phyloP scores from a whole-genome alignment of 2,797 vertebrate genomes.

The Centroberyx gerrardi region DNA sequence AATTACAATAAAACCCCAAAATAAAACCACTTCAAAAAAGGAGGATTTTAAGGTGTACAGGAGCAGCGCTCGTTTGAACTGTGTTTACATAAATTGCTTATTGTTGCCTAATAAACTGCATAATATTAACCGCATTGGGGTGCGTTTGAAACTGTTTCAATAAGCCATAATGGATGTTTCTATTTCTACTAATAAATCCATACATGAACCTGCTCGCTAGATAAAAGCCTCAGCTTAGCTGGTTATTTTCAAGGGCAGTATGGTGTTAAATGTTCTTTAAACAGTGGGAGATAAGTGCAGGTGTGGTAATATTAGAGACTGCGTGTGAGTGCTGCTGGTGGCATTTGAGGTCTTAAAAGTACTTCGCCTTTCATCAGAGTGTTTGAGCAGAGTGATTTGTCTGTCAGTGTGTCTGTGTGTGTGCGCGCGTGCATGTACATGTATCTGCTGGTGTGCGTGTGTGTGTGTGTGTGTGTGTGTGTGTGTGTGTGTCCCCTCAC shows the following conservation, averaged over 20 bases:
- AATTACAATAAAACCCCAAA: constrained; percentile 81
- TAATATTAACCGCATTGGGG: constrained; percentile 68
- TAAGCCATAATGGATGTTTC: constrained; percentile 70
- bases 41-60: constrained; percentile 74
- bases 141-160: constrained; percentile 64
- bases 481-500: constrained; percentile 49
- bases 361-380: constrained; percentile 74
- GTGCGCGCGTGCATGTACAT: not conserved
- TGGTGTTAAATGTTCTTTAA: constrained; percentile 76
- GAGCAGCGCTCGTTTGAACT: constrained; percentile 74
- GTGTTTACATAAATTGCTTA: constrained; percentile 85
- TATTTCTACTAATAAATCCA: constrained; percentile 76
- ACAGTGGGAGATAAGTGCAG: constrained; percentile 66
- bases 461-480: constrained; percentile 34
- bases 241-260: constrained; percentile 67
- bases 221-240: constrained; percentile 68
- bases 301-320: constrained; percentile 40
- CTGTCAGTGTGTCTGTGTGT: constrained; percentile 61
- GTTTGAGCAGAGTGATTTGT: constrained; percentile 63
- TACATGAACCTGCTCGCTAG: constrained; percentile 59
- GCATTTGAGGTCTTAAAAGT: constrained; percentile 72
- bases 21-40: constrained; percentile 82
- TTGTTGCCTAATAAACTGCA: constrained; percentile 80
- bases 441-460: constrained; percentile 11
- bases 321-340: constrained; percentile 44